A percentile compares a stretch with the other conserved stretches of the same genome.
Conservation (phyloP, 1,140 invertebrate genomes). For the Procambarus virginalis region DNA sequence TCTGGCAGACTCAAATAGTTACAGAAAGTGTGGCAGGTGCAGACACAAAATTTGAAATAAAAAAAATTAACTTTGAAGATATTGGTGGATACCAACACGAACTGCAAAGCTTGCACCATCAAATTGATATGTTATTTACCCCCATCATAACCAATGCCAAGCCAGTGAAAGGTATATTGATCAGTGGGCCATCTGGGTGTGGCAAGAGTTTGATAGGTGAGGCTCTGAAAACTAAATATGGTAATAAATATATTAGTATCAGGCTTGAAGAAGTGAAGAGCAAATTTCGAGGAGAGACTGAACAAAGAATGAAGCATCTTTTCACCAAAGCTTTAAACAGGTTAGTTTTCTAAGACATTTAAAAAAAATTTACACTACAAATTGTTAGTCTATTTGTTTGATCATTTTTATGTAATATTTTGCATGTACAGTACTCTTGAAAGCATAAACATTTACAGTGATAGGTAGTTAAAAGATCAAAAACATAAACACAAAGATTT, state of each 20-base stretch:
- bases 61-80: conserved; percentile 17
- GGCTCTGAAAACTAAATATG: conserved; percentile 48
- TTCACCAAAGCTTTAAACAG: conserved; percentile 32
- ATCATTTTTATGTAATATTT: too few species aligned
- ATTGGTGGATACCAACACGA: conserved; percentile 46
- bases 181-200: conserved; percentile 53
- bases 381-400: too few species aligned
- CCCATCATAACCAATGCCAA: neutral
- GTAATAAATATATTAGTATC: conserved; percentile 20
- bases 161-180: conserved; percentile 44
- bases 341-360: neutral
- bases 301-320: conserved; percentile 42
- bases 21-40: neutral
- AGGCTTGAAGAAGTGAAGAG: conserved; percentile 40
- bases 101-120: conserved; percentile 18
- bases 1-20: conserved; percentile 32
- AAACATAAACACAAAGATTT: too few species aligned
- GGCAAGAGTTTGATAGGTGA: conserved; percentile 50
- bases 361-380: too few species aligned
- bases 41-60: neutral
- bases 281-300: conserved; percentile 49
- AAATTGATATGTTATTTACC: conserved; percentile 42
- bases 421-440: too few species aligned
- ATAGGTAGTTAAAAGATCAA: too few species aligned
- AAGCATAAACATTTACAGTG: too few species aligned